A percentile compares a stretch with the other conserved stretches of the same genome.
These are phyloP conservation scores for Raja brachyura DNA, from an alignment of 2,113 vertebrate species.

Conservation along the genomic window DNA sequence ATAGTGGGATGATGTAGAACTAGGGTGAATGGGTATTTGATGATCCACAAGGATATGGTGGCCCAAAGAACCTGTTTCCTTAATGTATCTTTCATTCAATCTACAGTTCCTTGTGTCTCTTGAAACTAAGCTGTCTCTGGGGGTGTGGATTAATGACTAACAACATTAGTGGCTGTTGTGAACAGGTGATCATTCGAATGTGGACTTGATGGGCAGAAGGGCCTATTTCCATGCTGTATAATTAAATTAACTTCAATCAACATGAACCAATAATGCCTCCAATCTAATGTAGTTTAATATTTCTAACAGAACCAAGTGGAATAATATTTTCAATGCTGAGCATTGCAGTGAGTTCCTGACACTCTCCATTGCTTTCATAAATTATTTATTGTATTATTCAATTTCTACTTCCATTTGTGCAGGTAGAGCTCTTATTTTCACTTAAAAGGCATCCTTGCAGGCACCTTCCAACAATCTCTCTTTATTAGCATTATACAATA, in stretches of 20 bases:
- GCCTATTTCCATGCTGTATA: too few relatives aligned
- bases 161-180: too few relatives aligned
- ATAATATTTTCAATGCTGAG: neutral
- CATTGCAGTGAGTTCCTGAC: neutral
- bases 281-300: neutral
- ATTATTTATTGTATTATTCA: slow-evolving; percentile 19
- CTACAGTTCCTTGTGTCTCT: too few relatives aligned
- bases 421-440: neutral
- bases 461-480: neutral
- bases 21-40: too few relatives aligned
- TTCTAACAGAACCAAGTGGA: neutral
- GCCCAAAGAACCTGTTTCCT: too few relatives aligned
- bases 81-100: too few relatives aligned
- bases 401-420: neutral
- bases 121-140: too few relatives aligned
- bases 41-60: too few relatives aligned
- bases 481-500: neutral
- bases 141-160: too few relatives aligned
- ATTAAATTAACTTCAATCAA: neutral
- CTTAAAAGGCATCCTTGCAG: slow-evolving; percentile 6
- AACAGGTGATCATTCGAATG: too few relatives aligned
- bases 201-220: too few relatives aligned
- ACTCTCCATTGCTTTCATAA: neutral
- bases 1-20: too few relatives aligned
- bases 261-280: neutral